Conservation (phyloP, 2,888 invertebrate genomes). For the Orchesella flavescens region DNA sequence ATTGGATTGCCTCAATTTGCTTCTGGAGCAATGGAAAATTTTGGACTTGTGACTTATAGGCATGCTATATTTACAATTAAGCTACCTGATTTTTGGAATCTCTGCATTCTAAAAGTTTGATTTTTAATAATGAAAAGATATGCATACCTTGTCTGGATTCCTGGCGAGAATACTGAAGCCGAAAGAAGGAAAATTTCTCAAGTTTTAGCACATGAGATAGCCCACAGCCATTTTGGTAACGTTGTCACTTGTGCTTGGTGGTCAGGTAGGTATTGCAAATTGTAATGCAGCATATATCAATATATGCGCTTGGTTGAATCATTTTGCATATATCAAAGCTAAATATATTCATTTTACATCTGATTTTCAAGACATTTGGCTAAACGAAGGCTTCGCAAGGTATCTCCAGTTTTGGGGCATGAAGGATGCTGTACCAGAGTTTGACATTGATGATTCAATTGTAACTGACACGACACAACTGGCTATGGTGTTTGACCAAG, state of each 20-base stretch:
- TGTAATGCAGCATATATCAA: too few species aligned
- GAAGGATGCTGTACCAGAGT: conserved; percentile 44
- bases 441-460: conserved; percentile 46
- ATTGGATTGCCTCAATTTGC: conserved; percentile 51
- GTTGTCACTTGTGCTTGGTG: conserved; percentile 53
- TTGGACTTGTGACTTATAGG: conserved; percentile 60
- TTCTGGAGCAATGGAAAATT: conserved; percentile 62
- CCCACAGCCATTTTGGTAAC: conserved; percentile 51
- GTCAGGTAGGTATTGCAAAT: conserved; percentile 14
- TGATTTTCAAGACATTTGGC: conserved; percentile 35
- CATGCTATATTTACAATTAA: not conserved
- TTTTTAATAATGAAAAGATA: too few species aligned
- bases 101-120: too few species aligned
- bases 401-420: conserved; percentile 57
- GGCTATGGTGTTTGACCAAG: conserved; percentile 59
- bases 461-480: conserved; percentile 54
- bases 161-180: conserved; percentile 39
- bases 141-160: conserved; percentile 9
- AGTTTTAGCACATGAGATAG: conserved; percentile 45
- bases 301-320: too few species aligned
- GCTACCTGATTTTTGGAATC: too few species aligned
- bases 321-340: too few species aligned
- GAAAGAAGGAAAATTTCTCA: conserved; percentile 37
- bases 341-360: too few species aligned
- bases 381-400: conserved; percentile 60